phyloP scores from a whole-genome alignment of 2,888 invertebrate species.

The Drosophila cognata region DNA sequence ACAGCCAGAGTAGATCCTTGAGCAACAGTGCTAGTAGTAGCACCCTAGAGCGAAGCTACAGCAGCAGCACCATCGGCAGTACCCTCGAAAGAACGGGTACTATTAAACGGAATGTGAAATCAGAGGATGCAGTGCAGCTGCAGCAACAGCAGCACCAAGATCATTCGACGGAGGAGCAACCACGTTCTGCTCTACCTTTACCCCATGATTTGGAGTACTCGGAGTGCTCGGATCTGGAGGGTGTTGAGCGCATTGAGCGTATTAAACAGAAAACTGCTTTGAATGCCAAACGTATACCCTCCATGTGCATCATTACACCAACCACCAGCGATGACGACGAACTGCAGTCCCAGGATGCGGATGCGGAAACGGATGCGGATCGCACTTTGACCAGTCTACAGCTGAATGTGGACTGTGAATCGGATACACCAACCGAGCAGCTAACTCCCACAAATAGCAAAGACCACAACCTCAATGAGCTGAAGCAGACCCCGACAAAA shows the following conservation, averaged over 20 bases:
- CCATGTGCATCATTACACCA: conserved; percentile 96
- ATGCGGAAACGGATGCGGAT: conserved; percentile 53
- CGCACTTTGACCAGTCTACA: conserved; percentile 86
- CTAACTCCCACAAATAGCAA: conserved; percentile 69
- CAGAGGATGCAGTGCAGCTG: conserved; percentile 74
- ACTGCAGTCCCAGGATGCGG: conserved; percentile 78
- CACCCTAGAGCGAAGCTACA: conserved; percentile 83
- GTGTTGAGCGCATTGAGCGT: conserved; percentile 94
- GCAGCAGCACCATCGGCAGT: conserved; percentile 82
- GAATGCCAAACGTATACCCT: conserved; percentile 94
- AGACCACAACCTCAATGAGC: conserved; percentile 84
- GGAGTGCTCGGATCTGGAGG: conserved; percentile 94
- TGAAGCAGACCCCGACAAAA: conserved; percentile 80
- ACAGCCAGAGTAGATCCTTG: conserved; percentile 82
- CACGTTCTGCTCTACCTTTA: conserved; percentile 69
- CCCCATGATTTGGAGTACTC: conserved; percentile 91
- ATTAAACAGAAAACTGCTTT: conserved; percentile 94
- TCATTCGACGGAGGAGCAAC: conserved; percentile 73
- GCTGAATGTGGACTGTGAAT: conserved; percentile 78
- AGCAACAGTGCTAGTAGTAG: conserved; percentile 85
- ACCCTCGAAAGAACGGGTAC: conserved; percentile 86
- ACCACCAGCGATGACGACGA: conserved; percentile 94
- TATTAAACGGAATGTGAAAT: conserved; percentile 83
- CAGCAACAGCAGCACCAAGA: conserved; percentile 65
- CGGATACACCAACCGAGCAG: conserved; percentile 61